phyloP scores from a whole-genome alignment of 2,797 vertebrate genomes.

The Paedocypris micromegethes region DNA sequence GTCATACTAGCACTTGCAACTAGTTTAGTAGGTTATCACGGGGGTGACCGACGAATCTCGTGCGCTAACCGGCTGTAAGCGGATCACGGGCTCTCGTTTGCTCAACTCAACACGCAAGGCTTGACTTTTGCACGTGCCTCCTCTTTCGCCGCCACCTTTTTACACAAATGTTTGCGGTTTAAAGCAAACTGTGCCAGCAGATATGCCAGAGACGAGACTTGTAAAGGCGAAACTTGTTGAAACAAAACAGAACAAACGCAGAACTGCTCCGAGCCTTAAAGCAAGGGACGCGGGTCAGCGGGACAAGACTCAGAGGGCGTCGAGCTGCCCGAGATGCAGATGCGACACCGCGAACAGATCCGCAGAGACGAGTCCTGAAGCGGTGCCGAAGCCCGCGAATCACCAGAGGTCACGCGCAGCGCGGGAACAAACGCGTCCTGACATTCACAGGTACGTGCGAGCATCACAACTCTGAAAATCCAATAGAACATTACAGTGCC shows the following conservation, averaged over 20 bases:
- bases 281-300: slow-evolving; percentile 34
- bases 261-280: not conserved
- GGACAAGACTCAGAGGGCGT: slow-evolving; percentile 42
- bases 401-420: slow-evolving; percentile 18
- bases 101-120: slow-evolving; percentile 1
- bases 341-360: slow-evolving; percentile 26
- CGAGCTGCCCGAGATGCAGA: slow-evolving; percentile 49
- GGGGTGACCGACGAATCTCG: slow-evolving; percentile 5
- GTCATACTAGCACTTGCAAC: not conserved
- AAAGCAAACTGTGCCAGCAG: not conserved
- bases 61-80: slow-evolving; percentile 9
- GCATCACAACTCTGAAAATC: not conserved
- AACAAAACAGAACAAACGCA: slow-evolving; percentile 19
- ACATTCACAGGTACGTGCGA: slow-evolving; percentile 48
- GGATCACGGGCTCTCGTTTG: slow-evolving; percentile 13
- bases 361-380: not conserved
- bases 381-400: slow-evolving; percentile 43
- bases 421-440: slow-evolving; percentile 15
- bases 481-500: not conserved
- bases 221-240: slow-evolving; percentile 42
- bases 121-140: not conserved
- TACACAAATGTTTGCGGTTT: too few species aligned
- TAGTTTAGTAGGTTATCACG: slow-evolving; percentile 6
- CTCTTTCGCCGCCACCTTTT: too few species aligned
- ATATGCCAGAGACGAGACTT: slow-evolving; percentile 51